Evolutionary conservation across 2,113 vertebrate genomes (phyloP), one percentile per base, ranked within the genome.

Genomic region (Anolis sagrei): DNA sequence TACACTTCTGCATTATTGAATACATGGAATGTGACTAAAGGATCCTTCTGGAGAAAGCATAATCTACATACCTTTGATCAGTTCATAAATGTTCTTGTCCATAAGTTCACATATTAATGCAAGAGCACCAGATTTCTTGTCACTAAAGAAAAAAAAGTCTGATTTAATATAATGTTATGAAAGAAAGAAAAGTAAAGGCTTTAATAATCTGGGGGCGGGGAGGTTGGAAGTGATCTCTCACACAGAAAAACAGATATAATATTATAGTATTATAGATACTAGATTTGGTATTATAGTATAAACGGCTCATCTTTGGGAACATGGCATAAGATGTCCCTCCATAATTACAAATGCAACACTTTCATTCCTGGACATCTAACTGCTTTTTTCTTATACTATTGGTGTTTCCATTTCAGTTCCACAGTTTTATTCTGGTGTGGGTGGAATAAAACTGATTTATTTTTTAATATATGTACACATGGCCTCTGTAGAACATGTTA

Each of bases 31-130:
- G 34, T 34, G 70, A 34, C 73, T 29, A 54, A 16, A 7, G n/a
- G 23, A 64, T 82, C 62, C 86, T 25, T 84, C 7, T 66, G 77
- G 78, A 73, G 79, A 69, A 49, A 90, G 82, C 72, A 82, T 64
- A 84, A 5, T 91, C 81, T 72, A 95, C 92, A 36, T 94, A 98
- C 97, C 97, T 98, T 93, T 97, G 87, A 98, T 98, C 86, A 97
- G 94, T 91, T 99, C 97, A 90, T 97, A 98, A 95, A 98, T 96
- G 96, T 97, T 99, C 97, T 98, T 97, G 87, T 98, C 96, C 97
- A 97, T 98, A 92, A 99, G 97, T 95, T 99, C 98, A 95, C 97
- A 97, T 89, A 98, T 97, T 88, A 98, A 91, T 88, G 97, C 97
- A 86, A 98, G 94, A 29, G 94, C 97, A 68, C 95, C 97, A 58